phyloP scores from a whole-genome alignment of 1,140 invertebrate species.

The Asobara japonica region DNA sequence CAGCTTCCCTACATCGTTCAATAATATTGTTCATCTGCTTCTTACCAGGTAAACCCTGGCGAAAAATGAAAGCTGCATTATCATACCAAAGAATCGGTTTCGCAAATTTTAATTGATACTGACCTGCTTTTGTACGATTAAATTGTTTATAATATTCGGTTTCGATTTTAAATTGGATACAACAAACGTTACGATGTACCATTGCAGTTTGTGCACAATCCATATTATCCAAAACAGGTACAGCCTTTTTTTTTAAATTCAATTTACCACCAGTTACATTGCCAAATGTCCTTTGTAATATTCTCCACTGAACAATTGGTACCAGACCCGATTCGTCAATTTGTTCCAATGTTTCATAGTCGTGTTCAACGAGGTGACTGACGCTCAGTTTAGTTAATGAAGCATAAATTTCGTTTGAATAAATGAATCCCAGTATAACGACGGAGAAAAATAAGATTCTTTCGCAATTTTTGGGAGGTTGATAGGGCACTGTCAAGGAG shows the following conservation, averaged over 20 bases:
- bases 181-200: neutral
- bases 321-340: neutral
- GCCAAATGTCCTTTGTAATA: neutral
- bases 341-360: neutral
- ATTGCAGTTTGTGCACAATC: neutral
- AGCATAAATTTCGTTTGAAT: neutral
- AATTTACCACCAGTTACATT: neutral
- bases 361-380: neutral
- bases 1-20: neutral
- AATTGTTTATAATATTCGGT: neutral
- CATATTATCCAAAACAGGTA: neutral
- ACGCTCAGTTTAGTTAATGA: neutral
- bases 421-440: neutral
- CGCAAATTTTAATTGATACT: neutral
- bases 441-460: neutral
- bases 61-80: neutral
- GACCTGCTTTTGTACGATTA: neutral
- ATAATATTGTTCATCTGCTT: neutral
- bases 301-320: neutral
- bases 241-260: neutral
- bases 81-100: neutral
- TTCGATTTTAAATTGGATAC: neutral
- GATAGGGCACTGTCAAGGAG: neutral
- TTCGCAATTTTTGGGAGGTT: neutral
- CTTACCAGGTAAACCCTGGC: neutral